Evolutionary conservation across 2,888 invertebrate genomes (phyloP).

Genomic region (Heliconius charithonia): DNA sequence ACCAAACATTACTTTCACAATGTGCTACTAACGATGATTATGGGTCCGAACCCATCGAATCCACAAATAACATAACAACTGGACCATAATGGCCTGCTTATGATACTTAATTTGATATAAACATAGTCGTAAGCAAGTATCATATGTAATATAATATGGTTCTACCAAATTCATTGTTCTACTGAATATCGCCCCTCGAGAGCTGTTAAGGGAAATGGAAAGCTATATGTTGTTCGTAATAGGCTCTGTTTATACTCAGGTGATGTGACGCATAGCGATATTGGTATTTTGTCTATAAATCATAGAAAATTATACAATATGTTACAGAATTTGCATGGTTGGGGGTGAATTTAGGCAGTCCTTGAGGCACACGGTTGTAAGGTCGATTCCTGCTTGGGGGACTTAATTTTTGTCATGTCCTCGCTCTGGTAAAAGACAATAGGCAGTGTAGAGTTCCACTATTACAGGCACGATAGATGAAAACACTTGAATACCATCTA

Average conservation of each 20-base stretch:
- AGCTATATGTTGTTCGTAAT: constrained; percentile 48
- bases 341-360: background rate
- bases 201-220: constrained; percentile 51
- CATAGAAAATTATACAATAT: constrained; percentile 17
- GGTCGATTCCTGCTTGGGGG: background rate
- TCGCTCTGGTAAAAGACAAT: background rate
- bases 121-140: constrained; percentile 29
- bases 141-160: constrained; percentile 22
- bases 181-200: constrained; percentile 49
- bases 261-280: constrained; percentile 35
- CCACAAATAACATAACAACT: background rate
- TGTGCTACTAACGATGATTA: background rate
- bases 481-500: too few relatives aligned
- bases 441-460: background rate
- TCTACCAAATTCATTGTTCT: constrained; percentile 48
- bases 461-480: too few relatives aligned
- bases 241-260: constrained; percentile 41
- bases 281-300: constrained; percentile 29
- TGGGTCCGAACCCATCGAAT: background rate
- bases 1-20: constrained; percentile 30
- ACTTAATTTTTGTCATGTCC: background rate
- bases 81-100: background rate
- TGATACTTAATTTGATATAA: constrained; percentile 18
- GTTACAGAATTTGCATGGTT: background rate
- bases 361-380: background rate